A percentile compares a stretch with the other conserved stretches of the same genome.
These are phyloP conservation scores for Schrankia costaestrigalis DNA, from an alignment of 2,888 invertebrate species.

Conservation along the genomic window DNA sequence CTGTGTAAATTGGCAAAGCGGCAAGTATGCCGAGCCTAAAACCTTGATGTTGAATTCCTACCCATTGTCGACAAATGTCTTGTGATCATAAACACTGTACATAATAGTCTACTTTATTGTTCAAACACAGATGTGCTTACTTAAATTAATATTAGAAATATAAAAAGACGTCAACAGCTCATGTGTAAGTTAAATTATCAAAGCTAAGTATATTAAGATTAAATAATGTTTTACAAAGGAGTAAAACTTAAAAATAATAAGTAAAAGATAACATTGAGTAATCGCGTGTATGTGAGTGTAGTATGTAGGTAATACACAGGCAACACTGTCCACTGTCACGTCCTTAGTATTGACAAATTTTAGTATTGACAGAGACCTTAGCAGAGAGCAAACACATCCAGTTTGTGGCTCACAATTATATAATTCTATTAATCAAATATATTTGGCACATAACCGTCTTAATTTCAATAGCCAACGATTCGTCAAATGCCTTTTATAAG, in stretches of 20 bases:
- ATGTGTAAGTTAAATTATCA: slow-evolving; percentile 2
- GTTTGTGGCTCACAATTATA: slow-evolving; percentile 11
- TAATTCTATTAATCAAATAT: slow-evolving; percentile 19
- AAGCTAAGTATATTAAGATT: slow-evolving; percentile 6
- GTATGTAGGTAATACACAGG: not conserved
- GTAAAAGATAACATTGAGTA: too few relatives aligned
- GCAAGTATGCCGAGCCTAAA: too few relatives aligned
- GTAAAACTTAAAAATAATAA: slow-evolving; percentile 8
- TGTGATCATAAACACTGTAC: too few relatives aligned
- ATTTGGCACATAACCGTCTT: slow-evolving; percentile 37
- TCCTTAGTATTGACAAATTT: slow-evolving; percentile 1
- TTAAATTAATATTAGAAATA: slow-evolving; percentile 3
- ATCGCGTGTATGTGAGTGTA: too few relatives aligned
- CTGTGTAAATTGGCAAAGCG: too few relatives aligned
- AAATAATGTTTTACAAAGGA: slow-evolving; percentile 7
- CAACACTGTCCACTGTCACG: slow-evolving; percentile 1
- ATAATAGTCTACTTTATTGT: too few relatives aligned
- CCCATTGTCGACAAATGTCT: too few relatives aligned
- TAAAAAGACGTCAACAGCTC: slow-evolving; percentile 1
- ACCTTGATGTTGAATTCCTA: too few relatives aligned
- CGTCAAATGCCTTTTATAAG: slow-evolving; percentile 19
- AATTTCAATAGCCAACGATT: slow-evolving; percentile 30
- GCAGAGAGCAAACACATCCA: slow-evolving; percentile 4
- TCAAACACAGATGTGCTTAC: too few relatives aligned
- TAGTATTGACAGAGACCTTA: slow-evolving; percentile 2